Percentiles rank a stretch among this genome's conserved stretches.
phyloP scores from a whole-genome alignment of 1,140 invertebrate species.

The Kradibia gibbosae region DNA sequence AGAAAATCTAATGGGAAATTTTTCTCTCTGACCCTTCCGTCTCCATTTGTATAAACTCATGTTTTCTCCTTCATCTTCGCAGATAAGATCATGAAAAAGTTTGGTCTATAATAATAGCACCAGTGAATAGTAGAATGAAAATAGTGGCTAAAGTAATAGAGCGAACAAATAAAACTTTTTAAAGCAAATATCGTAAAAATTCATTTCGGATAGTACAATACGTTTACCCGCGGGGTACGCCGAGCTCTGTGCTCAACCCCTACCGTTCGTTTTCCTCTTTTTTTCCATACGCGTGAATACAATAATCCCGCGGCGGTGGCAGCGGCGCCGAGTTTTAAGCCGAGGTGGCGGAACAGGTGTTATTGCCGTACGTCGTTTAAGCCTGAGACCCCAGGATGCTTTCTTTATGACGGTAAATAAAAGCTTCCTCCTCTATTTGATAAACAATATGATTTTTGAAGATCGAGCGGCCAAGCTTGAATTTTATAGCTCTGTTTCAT shows the following conservation, averaged over 20 bases:
- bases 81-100: background rate
- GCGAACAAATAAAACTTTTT: conserved; percentile 49
- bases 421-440: background rate
- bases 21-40: background rate
- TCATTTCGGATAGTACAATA: conserved; percentile 51
- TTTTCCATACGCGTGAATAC: background rate
- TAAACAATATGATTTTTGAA: conserved; percentile 39
- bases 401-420: conserved; percentile 43
- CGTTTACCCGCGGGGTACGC: conserved; percentile 37
- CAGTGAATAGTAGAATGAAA: background rate
- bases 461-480: conserved; percentile 22
- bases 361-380: conserved; percentile 42
- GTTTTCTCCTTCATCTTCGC: background rate
- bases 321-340: conserved; percentile 24
- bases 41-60: background rate
- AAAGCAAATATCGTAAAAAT: conserved; percentile 59
- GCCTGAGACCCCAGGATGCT: background rate
- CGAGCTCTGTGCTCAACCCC: background rate
- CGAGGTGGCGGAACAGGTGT: conserved; percentile 44
- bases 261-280: background rate
- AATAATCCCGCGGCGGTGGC: conserved; percentile 26
- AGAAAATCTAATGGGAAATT: background rate
- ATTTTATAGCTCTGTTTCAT: conserved; percentile 27
- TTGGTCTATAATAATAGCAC: background rate
- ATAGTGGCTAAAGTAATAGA: background rate